Percentiles rank a stretch among this genome's conserved stretches.
Conservation (phyloP, 2,888 invertebrate genomes). For the Tiphia femorata region DNA sequence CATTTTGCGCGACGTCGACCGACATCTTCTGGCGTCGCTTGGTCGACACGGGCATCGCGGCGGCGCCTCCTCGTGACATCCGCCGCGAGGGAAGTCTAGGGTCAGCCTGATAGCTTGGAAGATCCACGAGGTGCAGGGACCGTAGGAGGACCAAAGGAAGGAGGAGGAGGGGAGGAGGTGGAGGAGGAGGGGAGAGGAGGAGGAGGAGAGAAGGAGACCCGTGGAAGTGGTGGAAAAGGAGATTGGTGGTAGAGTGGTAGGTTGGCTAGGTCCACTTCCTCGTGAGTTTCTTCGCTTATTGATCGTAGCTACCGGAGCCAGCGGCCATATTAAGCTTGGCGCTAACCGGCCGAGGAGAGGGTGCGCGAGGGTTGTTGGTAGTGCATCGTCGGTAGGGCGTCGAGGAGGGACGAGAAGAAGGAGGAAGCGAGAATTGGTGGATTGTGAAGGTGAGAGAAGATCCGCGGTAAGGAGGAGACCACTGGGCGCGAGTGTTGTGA, state of each 20-base stretch:
- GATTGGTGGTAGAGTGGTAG: neutral
- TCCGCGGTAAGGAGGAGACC: slow-evolving; percentile 10
- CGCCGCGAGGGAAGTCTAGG: neutral
- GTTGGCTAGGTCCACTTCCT: no score
- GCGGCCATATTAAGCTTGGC: slow-evolving; percentile 26
- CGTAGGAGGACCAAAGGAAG: neutral
- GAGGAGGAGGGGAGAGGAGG: neutral
- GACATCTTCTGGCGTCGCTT: slow-evolving; percentile 55
- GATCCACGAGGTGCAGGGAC: neutral
- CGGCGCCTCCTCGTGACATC: slow-evolving; percentile 2
- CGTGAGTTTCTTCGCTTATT: slow-evolving; percentile 30
- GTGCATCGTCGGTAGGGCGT: slow-evolving; percentile 4
- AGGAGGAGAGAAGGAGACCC: neutral
- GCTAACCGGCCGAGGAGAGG: neutral
- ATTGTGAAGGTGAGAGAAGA: slow-evolving; percentile 10
- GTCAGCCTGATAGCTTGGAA: slow-evolving; percentile 5
- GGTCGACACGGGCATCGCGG: slow-evolving; percentile 32
- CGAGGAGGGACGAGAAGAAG: slow-evolving; percentile 36
- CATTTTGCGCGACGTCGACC: slow-evolving; percentile 63
- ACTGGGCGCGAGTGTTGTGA: neutral
- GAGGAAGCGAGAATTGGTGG: slow-evolving; percentile 27
- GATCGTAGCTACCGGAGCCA: slow-evolving; percentile 31
- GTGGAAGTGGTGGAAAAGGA: neutral
- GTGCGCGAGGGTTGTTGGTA: neutral
- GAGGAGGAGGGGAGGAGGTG: neutral